Evolutionary conservation across 2,113 vertebrate genomes (phyloP).

Genomic region (Plestiodon gilberti): DNA sequence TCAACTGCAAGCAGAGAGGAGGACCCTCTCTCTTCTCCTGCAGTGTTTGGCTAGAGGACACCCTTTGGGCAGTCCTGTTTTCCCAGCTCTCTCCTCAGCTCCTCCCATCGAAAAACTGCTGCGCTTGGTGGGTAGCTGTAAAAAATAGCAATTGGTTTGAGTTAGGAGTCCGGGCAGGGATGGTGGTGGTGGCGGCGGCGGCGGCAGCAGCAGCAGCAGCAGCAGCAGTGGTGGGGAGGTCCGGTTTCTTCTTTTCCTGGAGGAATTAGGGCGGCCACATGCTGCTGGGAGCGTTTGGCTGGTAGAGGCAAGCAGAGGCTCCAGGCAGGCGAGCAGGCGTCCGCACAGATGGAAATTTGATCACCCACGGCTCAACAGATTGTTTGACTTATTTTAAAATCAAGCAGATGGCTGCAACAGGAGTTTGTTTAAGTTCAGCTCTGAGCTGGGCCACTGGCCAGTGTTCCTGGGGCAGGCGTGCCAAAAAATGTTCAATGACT

Average conservation of each 20-base stretch:
- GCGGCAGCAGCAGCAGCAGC: not conserved
- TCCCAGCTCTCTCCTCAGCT: not conserved
- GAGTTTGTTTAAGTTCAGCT: constrained; percentile 99
- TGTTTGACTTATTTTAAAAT: constrained; percentile 99
- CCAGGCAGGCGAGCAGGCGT: constrained; percentile 93
- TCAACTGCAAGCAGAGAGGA: not conserved
- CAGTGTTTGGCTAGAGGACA: not conserved
- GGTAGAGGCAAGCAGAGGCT: constrained; percentile 92
- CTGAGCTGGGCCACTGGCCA: constrained; percentile 92
- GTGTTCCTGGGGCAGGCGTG: constrained; percentile 84
- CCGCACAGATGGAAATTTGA: constrained; percentile 95
- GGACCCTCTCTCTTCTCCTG: not conserved
- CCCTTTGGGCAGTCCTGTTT: not conserved
- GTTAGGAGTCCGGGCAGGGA: constrained; percentile 67
- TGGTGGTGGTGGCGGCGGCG: constrained; percentile 25
- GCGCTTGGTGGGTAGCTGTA: constrained; percentile 67
- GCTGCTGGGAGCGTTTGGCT: constrained; percentile 90
- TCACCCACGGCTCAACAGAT: constrained; percentile 93
- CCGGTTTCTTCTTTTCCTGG: constrained; percentile 84
- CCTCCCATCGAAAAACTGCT: not conserved
- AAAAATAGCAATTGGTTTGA: constrained; percentile 80
- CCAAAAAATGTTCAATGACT: constrained; percentile 95
- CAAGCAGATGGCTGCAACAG: constrained; percentile 99
- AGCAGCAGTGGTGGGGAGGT: constrained; percentile 62
- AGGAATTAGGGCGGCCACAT: constrained; percentile 90